Evolutionary conservation across 1,140 invertebrate species (phyloP), one percentile per base, ranked within the genome.

Genomic region (Sitobion miscanthi): DNA sequence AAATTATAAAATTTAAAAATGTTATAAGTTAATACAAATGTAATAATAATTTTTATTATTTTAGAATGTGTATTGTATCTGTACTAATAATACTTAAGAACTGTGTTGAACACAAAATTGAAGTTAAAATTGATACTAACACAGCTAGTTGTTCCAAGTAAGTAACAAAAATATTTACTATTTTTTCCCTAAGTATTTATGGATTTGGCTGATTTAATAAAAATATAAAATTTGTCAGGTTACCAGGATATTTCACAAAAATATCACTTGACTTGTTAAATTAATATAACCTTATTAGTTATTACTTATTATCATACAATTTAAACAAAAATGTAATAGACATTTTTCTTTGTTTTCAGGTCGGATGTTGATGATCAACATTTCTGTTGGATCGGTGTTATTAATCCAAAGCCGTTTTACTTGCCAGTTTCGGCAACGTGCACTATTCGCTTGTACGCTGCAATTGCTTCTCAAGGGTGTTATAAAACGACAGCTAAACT

Each of bases 101-200:
- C 62, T 94, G 90, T 94, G 89, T 94, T 93, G 94, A 92, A 94
- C 94, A 94, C 94, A 94, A 92, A 95, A 95, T 93, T 47, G 77
- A 93, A 89, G 94, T 94, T 38, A 94, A 94, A 93, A 42, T 94
- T 11, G n/a, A 94, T 82, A 49, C 93, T 49, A 30, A 88, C n/a
- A 52, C 90, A n/a, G 35, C 62, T n/a, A 91, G 38, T 49, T 93
- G 11, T 62, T 88, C 82, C 52, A 94, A 89, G 90, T 94, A 54
- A 85, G 93, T 91, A 69, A n/a, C 11, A 69, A n/a, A 69, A 69
- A 14, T 69, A 62, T 90, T 62, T 54, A 23, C 54, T 88, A 30
- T 35, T 52, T 49, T 52, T 52, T 21, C n/a, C 30, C 49, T 69
- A 14, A 1, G 14, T 69, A 69, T 69, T 69, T 14, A n/a, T 69